Percentiles rank a stretch among this genome's conserved stretches.
Conservation (phyloP, 2,113 vertebrate genomes). For the Gobius niger region DNA sequence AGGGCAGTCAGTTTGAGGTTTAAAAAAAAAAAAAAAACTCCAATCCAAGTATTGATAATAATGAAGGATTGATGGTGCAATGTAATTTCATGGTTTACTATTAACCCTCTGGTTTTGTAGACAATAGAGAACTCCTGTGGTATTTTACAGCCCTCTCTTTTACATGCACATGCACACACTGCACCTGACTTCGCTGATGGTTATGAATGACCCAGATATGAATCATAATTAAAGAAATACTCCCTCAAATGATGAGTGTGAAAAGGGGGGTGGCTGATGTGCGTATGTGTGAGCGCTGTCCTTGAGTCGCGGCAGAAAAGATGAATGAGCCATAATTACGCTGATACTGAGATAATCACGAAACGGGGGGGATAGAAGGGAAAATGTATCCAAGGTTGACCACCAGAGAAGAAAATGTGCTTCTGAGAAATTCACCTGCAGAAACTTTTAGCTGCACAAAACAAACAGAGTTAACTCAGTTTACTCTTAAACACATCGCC, state of each 20-base stretch:
- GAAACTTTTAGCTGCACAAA: not conserved
- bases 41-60: not conserved
- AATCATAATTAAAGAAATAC: constrained; percentile 58
- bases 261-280: constrained; percentile 32
- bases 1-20: too few relatives aligned
- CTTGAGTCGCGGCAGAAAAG: constrained; percentile 48
- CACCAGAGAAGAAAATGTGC: constrained; percentile 1
- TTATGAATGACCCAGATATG: constrained; percentile 50
- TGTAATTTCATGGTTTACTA: constrained; percentile 2
- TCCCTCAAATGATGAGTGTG: constrained; percentile 47
- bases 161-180: constrained; percentile 13
- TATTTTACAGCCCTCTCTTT: not conserved
- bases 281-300: constrained; percentile 28
- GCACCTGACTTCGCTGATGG: constrained; percentile 16
- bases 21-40: too few relatives aligned
- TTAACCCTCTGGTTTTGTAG: not conserved
- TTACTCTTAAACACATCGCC: too few relatives aligned
- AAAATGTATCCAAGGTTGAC: constrained; percentile 33
- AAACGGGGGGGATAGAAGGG: constrained; percentile 5
- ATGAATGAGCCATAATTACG: constrained; percentile 63
- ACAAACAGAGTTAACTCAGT: not conserved
- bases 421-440: constrained; percentile 7
- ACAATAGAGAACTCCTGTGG: constrained; percentile 1
- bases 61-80: not conserved
- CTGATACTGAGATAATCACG: constrained; percentile 44